Base-by-base conservation (phyloP, 2,888 invertebrate species). In the Plagiodera versicolora region DNA sequence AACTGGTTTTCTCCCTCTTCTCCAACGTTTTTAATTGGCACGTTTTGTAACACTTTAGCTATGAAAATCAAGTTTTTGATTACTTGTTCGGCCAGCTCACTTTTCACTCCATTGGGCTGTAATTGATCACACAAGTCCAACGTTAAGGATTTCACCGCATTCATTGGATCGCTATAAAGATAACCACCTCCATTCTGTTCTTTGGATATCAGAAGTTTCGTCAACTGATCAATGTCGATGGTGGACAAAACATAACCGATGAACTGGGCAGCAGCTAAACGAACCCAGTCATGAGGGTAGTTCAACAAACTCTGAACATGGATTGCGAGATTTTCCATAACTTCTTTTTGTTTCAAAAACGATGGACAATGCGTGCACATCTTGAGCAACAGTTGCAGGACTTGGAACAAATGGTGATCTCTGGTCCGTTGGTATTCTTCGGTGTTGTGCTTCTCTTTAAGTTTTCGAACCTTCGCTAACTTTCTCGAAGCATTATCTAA, bases 231-330 rank as follows among this genome's bases (percentile, higher is more conserved):
- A 8, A 84, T 80, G 72, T 91, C 85, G 49, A 89, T 83, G 0
- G 84, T 79, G 0, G 86, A 82, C 56, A 96, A 80, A 52, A 95
- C 83, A 49, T 87, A 84, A 0, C 91, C 90, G 46, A 95, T 79
- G 64, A 94, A 84, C 76, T 93, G 92, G 0, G 89, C 86, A 0
- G 94, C 85, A 60, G 86, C 86, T 48, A 93, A 81, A 56, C 95
- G 85, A 0, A 96, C 92, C 95, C 95, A 95, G 30, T 88, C 85
- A 75, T 96, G 95, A 11, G 92, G 90, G 77, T 96, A 89, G 0
- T 85, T 87, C 14, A 96, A 77, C 46, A 93, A 83, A 16, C 82
- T 83, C 78, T 92, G 90, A 70, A 88, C 85, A 73, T 87, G 85
- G 74, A 87, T 87, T 54, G 85, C 83, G 70, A 89, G 79, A 61